Evolutionary conservation across 2,888 invertebrate genomes (phyloP), one percentile per base, ranked within the genome.

Genomic region (Chironomus riparius): DNA sequence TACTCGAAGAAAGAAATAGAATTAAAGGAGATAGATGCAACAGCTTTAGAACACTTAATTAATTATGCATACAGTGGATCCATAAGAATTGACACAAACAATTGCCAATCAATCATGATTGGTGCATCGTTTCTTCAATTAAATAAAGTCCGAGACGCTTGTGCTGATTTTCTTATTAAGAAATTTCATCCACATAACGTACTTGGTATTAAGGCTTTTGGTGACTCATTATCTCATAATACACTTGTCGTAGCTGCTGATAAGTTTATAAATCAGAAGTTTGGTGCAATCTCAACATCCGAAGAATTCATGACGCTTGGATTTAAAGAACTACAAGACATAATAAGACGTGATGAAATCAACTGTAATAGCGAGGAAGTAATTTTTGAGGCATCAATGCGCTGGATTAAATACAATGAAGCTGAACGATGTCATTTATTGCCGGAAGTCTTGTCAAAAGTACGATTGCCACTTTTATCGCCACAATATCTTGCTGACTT

Each of bases 41-140:
- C 86, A 80, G 93, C 93, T 5, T 83, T 95, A 78, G 93, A 94
- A 84, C 88, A 90, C 50, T 85, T 95, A 70, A 89, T 95, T 56
- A 92, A 93, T 83, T 95, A 91, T 85, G 93, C 94, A 0, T 95
- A 95, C 83, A 92, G 91, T 78, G 94, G 91, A 1, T 87, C 88
- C 78, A 88, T 95, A 6, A 88, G 89, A 77, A 89, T 95, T 76
- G 91, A 91, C 80, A 89, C 89, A 79, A 87, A 87, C 78, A 94
- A 94, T 84, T 94, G 94, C 0, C 94, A 95, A 82, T 90, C 89
- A 78, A 86, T 95, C 48, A 91, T 95, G 89, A 90, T 93, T 72
- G 94, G 93, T 13, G 92, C 94, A 5, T 92, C 92, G 15, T 94
- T 92, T 83, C 86, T 95, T 50, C 93, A 94, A 80, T 83, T 95